Evolutionary conservation across 2,113 vertebrate genomes (phyloP).

Genomic region (Kryptolebias marmoratus): DNA sequence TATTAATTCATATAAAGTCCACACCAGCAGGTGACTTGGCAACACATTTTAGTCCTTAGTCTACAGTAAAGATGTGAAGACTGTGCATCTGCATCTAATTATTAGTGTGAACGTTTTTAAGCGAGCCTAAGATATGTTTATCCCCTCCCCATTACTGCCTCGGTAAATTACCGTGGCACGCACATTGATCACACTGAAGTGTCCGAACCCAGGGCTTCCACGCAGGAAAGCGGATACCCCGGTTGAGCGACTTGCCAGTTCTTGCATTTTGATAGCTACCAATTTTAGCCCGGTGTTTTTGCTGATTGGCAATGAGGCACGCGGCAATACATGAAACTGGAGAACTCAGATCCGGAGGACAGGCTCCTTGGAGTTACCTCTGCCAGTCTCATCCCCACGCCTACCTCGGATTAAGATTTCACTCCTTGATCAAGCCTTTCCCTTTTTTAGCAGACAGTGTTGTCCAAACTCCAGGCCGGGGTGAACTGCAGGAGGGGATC

Average conservation of each 20-base stretch:
- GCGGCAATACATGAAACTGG: slow-evolving; percentile 67
- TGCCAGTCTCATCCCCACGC: slow-evolving; percentile 30
- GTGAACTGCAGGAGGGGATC: slow-evolving; percentile 43
- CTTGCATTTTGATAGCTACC: slow-evolving; percentile 73
- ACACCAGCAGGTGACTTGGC: background rate
- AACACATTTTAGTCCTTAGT: slow-evolving; percentile 12
- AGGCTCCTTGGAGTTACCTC: slow-evolving; percentile 71
- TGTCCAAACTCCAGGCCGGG: slow-evolving; percentile 32
- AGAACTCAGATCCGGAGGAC: slow-evolving; percentile 70
- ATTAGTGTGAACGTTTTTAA: slow-evolving; percentile 59
- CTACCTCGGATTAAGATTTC: slow-evolving; percentile 70
- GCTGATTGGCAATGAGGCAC: slow-evolving; percentile 68
- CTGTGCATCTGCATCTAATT: slow-evolving; percentile 49
- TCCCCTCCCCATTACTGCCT: slow-evolving; percentile 25
- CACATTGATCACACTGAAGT: slow-evolving; percentile 28
- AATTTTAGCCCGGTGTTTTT: slow-evolving; percentile 80
- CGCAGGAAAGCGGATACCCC: slow-evolving; percentile 66
- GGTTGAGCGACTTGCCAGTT: slow-evolving; percentile 61
- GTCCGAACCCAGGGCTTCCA: slow-evolving; percentile 58
- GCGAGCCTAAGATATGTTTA: slow-evolving; percentile 45
- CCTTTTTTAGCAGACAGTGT: slow-evolving; percentile 74
- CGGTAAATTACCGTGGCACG: slow-evolving; percentile 15
- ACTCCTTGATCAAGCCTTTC: slow-evolving; percentile 72
- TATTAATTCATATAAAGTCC: background rate
- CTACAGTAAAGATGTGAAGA: slow-evolving; percentile 31